Base-by-base conservation (phyloP, 2,888 invertebrate genomes). In the Sycophila texana region DNA sequence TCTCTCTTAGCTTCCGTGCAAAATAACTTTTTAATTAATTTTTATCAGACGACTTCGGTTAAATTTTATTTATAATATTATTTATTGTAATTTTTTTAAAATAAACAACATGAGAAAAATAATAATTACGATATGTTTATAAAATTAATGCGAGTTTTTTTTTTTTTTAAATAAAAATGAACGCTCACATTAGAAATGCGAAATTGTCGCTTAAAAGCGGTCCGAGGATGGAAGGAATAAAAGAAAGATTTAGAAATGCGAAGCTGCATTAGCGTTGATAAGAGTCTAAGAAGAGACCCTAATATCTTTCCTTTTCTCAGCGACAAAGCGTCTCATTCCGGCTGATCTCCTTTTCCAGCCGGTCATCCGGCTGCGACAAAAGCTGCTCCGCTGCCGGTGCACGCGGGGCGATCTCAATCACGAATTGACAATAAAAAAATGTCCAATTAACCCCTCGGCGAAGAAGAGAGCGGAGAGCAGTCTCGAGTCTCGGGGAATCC, bases 401-500 rank as follows among this genome's bases (percentile, higher is more conserved):
- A 7, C 39, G 58, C 63, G 55, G 26, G 67, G 80, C 84, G 85
- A 88, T 89, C 87, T 89, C 88, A 88, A 89, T 89, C 88, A 87
- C 87, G 88, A 88, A 90, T 89, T 88, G 89, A 89, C 89, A 88
- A 89, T 89, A 89, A 89, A 89, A 68, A 89, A 90, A 89, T 89
- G 87, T 89, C 87, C 89, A 89, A 89, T 89, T 89, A 89, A 89
- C 87, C 86, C 83, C 84, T 77, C 84, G 81, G 84, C 86, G 84
- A 84, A 39, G 39, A 39, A 39, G 82, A 76, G 63, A 79, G 74
- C 70, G 81, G 82, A 14, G 49, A 49, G 20, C 7, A 58, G 14
- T 47, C 77, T 74, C 71, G 72, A 76, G 80, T 70, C 16, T 47
- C 20, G 39, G 68, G 16, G 61, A 80, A 81, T 82, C 79, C 77